phyloP scores from a whole-genome alignment of 2,888 invertebrate genomes.

The Philonicus albiceps region DNA sequence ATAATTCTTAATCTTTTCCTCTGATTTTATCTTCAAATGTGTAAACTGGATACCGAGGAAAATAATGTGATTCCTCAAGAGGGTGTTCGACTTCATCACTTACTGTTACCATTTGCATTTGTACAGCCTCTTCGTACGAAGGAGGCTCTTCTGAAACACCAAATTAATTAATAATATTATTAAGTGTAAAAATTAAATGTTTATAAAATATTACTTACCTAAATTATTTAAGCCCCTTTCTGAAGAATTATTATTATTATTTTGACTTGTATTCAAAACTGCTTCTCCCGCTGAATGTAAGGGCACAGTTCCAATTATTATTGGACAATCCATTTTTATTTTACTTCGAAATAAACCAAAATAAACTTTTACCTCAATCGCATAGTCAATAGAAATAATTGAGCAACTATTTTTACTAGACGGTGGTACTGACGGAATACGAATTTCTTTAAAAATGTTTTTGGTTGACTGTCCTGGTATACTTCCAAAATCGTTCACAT shows the following conservation, averaged over 20 bases:
- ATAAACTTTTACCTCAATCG: slow-evolving; percentile 56
- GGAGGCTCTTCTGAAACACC: too few species aligned
- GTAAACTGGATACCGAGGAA: too few species aligned
- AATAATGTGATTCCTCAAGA: too few species aligned
- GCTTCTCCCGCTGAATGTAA: slow-evolving; percentile 49
- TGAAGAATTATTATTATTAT: neutral
- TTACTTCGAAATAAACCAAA: slow-evolving; percentile 57
- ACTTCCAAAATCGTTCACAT: slow-evolving; percentile 54
- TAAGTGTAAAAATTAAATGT: too few species aligned
- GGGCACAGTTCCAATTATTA: slow-evolving; percentile 61
- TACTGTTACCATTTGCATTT: too few species aligned
- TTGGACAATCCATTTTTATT: slow-evolving; percentile 57
- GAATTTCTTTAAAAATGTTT: slow-evolving; percentile 55
- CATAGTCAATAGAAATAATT: slow-evolving; percentile 59
- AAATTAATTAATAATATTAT: too few species aligned
- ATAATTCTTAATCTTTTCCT: too few species aligned
- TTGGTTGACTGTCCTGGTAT: slow-evolving; percentile 52
- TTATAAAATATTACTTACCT: too few species aligned
- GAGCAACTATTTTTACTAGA: slow-evolving; percentile 59
- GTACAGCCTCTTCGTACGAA: too few species aligned
- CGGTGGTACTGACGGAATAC: slow-evolving; percentile 60
- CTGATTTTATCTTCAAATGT: too few species aligned
- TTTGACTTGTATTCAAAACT: neutral
- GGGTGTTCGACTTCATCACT: too few species aligned
- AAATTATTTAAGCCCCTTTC: too few species aligned